These are phyloP conservation scores for Gadus chalcogrammus DNA, from an alignment of 2,113 vertebrate species.

Conservation along the genomic window DNA sequence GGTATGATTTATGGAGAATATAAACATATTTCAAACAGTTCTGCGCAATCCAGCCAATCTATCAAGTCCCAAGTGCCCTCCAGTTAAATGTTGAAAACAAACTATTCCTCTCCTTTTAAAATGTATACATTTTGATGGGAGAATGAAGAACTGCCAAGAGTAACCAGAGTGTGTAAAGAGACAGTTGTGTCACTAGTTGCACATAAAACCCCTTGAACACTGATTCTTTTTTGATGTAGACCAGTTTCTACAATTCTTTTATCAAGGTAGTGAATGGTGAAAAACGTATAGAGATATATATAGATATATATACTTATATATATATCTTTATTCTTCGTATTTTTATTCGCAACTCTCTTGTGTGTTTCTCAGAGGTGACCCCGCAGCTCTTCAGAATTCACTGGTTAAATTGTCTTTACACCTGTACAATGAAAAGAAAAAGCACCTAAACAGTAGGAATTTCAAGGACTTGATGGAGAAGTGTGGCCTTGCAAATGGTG, in stretches of 20 bases:
- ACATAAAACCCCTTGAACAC: slow-evolving; percentile 14
- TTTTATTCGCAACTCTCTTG: slow-evolving; percentile 26
- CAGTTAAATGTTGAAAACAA: slow-evolving; percentile 14
- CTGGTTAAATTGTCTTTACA: slow-evolving; percentile 40
- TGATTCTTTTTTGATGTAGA: slow-evolving; percentile 6
- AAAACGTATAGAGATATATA: slow-evolving; percentile 1
- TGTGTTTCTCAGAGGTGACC: slow-evolving; percentile 41
- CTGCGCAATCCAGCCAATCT: slow-evolving; percentile 27
- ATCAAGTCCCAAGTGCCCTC: background rate
- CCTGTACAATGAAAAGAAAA: slow-evolving; percentile 12
- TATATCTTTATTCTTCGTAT: slow-evolving; percentile 30
- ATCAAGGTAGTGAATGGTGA: slow-evolving; percentile 30
- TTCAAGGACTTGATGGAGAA: slow-evolving; percentile 9
- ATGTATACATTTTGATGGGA: slow-evolving; percentile 43
- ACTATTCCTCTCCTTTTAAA: slow-evolving; percentile 35
- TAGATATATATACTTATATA: slow-evolving; percentile 2
- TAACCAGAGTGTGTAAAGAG: slow-evolving; percentile 17
- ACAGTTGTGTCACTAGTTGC: slow-evolving; percentile 38
- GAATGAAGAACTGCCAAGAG: slow-evolving; percentile 19
- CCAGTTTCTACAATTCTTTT: slow-evolving; percentile 38
- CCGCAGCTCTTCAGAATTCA: slow-evolving; percentile 43
- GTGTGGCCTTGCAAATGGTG: slow-evolving; percentile 1
- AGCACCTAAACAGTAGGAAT: slow-evolving; percentile 1
- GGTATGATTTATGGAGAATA: slow-evolving; percentile 23
- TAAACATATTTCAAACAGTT: slow-evolving; percentile 24